Evolutionary conservation across 2,888 invertebrate species (phyloP).

Genomic region (Periphyllus acericola): DNA sequence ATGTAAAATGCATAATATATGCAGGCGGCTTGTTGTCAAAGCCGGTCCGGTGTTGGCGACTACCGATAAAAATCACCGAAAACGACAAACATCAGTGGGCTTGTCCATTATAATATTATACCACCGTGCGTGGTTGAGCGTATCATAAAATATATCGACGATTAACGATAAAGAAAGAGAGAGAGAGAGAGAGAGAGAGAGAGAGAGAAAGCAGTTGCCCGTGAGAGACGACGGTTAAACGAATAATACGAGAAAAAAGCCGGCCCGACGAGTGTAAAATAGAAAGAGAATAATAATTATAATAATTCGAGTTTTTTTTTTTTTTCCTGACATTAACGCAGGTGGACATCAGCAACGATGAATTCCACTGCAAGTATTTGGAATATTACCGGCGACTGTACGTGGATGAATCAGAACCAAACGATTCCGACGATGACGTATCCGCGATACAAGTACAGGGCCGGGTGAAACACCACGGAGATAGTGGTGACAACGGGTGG

Average conservation of each 20-base stretch:
- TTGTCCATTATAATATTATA: not conserved
- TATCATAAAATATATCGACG: not conserved
- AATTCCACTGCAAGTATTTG: constrained; percentile 59
- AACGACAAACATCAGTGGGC: not conserved
- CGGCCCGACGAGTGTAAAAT: not conserved
- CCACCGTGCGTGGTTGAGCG: not conserved
- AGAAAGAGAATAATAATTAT: not conserved
- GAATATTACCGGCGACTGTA: constrained; percentile 57
- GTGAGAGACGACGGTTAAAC: not conserved
- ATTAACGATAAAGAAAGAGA: not conserved
- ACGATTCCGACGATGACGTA: constrained; percentile 15
- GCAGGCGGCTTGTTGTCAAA: not conserved
- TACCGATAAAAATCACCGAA: not conserved
- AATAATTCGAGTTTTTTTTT: constrained; percentile 7
- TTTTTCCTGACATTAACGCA: not conserved
- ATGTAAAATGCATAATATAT: not conserved
- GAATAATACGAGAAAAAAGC: not conserved
- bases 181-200: not conserved
- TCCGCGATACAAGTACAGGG: not conserved
- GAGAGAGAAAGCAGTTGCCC: not conserved
- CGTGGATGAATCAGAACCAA: constrained; percentile 19
- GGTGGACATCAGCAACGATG: constrained; percentile 56
- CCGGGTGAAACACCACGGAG: not conserved
- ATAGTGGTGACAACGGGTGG: not conserved
- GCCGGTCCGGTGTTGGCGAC: not conserved